A percentile compares a stretch with the other conserved stretches of the same genome.
phyloP scores from a whole-genome alignment of 1,140 invertebrate genomes.

The Cydia strobilella region DNA sequence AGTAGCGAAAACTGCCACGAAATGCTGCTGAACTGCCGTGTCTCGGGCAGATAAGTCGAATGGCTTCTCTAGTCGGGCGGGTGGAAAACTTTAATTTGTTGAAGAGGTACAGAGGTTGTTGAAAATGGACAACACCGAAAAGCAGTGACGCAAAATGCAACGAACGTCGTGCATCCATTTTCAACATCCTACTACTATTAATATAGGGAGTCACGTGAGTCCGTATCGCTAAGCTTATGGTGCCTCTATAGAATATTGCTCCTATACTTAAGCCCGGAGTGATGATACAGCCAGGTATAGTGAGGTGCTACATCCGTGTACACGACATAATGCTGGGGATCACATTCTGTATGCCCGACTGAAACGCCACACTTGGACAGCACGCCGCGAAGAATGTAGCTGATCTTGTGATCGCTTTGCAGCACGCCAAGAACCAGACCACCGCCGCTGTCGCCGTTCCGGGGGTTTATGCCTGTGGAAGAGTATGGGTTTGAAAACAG shows the following conservation, averaged over 20 bases:
- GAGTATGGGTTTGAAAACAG: not conserved
- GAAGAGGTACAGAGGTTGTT: no score
- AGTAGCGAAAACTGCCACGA: no score
- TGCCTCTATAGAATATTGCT: conserved; percentile 44
- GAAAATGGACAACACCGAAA: no score
- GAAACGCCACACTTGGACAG: conserved; percentile 80
- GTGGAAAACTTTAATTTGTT: no score
- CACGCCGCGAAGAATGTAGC: conserved; percentile 81
- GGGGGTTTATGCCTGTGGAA: conserved; percentile 80
- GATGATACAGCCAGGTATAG: conserved; percentile 80
- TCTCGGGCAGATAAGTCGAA: no score
- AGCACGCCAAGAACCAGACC: conserved; percentile 80
- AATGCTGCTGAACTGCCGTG: no score
- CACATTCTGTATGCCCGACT: conserved; percentile 73
- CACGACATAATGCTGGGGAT: conserved; percentile 80
- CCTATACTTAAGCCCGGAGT: conserved; percentile 49
- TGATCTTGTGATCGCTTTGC: conserved; percentile 65
- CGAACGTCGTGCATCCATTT: no score
- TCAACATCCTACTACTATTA: no score
- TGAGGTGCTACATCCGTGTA: conserved; percentile 82
- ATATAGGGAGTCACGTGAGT: no score
- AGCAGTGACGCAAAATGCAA: no score
- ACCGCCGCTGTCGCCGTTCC: conserved; percentile 84
- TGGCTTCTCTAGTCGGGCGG: no score
- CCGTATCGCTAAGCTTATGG: conserved; percentile 46